These are phyloP conservation scores for Syrrhaptes paradoxus DNA, from an alignment of 2,113 vertebrate species.

Conservation along the genomic window DNA sequence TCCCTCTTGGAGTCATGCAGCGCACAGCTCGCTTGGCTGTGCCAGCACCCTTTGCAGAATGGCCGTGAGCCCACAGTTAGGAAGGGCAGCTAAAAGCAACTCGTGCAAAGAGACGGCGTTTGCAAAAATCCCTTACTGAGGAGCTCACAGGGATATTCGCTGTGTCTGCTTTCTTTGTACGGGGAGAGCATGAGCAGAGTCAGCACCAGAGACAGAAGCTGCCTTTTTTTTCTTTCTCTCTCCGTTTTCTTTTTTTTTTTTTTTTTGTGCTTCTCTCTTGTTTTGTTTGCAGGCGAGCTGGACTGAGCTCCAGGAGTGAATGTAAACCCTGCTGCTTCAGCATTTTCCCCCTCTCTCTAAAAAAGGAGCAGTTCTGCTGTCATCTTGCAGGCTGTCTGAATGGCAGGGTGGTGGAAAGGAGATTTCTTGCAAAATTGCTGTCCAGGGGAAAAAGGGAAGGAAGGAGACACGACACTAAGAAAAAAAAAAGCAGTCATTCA, in stretches of 20 bases:
- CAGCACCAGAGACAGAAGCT: constrained; percentile 58
- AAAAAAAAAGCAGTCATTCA: not conserved
- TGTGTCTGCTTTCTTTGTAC: not conserved
- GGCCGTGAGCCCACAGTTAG: not conserved
- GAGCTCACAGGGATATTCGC: not conserved
- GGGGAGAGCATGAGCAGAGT: not conserved
- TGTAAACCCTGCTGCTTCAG: not conserved
- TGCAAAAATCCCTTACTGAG: not conserved
- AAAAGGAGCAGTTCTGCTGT: not conserved
- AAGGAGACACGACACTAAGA: not conserved
- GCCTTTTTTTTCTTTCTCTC: not conserved
- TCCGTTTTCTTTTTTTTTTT: not conserved
- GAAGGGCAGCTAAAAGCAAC: not conserved
- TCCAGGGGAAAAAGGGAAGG: not conserved
- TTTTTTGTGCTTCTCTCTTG: not conserved
- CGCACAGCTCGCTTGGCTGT: not conserved
- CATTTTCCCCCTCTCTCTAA: not conserved
- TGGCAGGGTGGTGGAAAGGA: not conserved
- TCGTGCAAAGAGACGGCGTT: not conserved
- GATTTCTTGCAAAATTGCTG: not conserved
- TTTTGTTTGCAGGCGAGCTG: not conserved
- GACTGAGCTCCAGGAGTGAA: not conserved
- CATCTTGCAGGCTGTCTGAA: not conserved
- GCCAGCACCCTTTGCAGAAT: not conserved
- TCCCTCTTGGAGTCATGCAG: not conserved